Evolutionary conservation across 2,797 vertebrate genomes (phyloP), one percentile per base, ranked within the genome.

Genomic region (Pangasius larnaudii): DNA sequence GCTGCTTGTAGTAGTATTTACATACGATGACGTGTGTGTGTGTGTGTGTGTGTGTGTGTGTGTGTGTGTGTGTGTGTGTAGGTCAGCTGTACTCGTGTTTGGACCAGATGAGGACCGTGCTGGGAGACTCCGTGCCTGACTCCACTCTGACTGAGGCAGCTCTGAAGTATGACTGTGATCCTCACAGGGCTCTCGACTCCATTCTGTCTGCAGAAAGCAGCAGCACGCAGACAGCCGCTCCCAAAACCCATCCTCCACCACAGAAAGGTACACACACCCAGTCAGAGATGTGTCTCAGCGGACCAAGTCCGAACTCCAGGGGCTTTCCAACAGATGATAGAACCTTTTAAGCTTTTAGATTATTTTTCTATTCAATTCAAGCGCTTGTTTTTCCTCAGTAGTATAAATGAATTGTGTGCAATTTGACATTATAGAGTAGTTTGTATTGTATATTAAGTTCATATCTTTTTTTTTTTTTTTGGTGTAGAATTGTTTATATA

Each of bases 51-150:
- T 58, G 27, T 19, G 63, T 42, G 61, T 33, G 85, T 86, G 27
- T 94, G 56, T 92, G 24, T 36, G 59, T 63, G 80, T 84, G 91
- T 94, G 51, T 65, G 92, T 86, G 92, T 94, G 58, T 92, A 99
- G 98, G 96, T 79, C 97, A 94, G 91, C 96, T 99, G 91, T 97
- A 95, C 94, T 98, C 98, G 22, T 99, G 98, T 93, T 96, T 99
- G 95, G 98, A 98, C 93, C 97, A 98, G 89, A 98, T 99, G 98
- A 96, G 97, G 91, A 93, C 98, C 82, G 96, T 99, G 75, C 93
- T 99, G 82, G 97, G 98, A 88, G 98, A 98, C 61, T 93, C 97
- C 2, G 87, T 98, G 84, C 95, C 97, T 30, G 98, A 99, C 74
- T 96, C 97, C 9, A 90, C 95, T 79, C 94, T 99, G 94, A 96